These are phyloP conservation scores for Catamblyrhynchus diadema DNA, from an alignment of 2,797 vertebrate genomes.

Conservation along the genomic window DNA sequence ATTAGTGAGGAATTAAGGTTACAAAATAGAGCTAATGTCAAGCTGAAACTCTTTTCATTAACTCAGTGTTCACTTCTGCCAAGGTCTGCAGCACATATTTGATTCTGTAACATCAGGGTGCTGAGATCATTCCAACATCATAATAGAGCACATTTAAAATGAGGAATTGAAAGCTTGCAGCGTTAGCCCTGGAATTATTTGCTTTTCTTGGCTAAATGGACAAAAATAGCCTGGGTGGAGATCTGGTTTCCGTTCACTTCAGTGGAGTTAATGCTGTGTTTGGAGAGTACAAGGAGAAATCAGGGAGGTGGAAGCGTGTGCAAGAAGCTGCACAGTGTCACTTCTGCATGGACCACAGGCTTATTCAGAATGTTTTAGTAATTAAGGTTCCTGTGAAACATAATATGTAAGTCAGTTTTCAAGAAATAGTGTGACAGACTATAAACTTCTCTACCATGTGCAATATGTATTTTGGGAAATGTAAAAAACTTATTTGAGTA, in stretches of 20 bases:
- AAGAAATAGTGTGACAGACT: not conserved
- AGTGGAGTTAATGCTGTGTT: not conserved
- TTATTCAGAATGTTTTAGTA: not conserved
- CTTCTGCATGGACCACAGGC: not conserved
- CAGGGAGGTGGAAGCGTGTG: rapidly evolving
- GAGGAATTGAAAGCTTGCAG: conserved; percentile 18
- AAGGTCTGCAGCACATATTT: conserved; percentile 28
- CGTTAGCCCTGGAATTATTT: conserved; percentile 27
- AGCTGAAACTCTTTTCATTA: conserved; percentile 41
- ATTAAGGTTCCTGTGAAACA: not conserved
- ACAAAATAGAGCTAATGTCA: conserved; percentile 12
- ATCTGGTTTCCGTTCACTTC: not conserved
- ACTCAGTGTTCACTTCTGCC: not conserved
- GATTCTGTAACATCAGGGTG: conserved; percentile 27
- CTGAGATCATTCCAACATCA: conserved; percentile 30
- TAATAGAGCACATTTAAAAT: conserved; percentile 30
- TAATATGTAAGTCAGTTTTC: not conserved
- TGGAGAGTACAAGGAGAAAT: not conserved
- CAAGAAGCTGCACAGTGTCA: not conserved
- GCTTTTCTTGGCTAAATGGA: conserved; percentile 39
- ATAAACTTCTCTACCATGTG: not conserved
- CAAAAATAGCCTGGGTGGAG: not conserved
- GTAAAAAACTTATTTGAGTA: not conserved
- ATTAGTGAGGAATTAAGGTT: conserved; percentile 21
- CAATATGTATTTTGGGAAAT: not conserved